phyloP scores from a whole-genome alignment of 2,888 invertebrate species.

The Stramonita haemastoma region DNA sequence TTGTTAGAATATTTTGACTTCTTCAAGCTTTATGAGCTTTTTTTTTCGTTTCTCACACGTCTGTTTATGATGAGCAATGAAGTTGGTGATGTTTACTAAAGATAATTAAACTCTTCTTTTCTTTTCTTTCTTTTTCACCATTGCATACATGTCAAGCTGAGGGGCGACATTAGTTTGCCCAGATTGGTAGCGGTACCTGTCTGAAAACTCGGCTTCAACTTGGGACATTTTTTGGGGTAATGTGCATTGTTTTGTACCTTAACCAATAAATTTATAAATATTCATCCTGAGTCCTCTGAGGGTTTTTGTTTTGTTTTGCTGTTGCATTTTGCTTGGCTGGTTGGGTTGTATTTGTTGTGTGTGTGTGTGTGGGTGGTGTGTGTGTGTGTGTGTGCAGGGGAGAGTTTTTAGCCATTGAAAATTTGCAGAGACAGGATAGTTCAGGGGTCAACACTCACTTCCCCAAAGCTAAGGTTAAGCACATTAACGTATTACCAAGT shows the following conservation, averaged over 20 bases:
- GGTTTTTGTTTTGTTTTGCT: too few relatives aligned
- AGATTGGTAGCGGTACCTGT: constrained; percentile 36
- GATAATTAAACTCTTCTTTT: neutral
- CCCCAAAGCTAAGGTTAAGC: too few relatives aligned
- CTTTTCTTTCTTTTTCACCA: neutral
- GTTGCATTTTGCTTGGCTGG: too few relatives aligned
- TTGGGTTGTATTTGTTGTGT: too few relatives aligned
- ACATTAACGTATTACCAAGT: too few relatives aligned
- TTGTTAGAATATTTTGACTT: constrained; percentile 14
- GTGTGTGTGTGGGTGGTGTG: too few relatives aligned
- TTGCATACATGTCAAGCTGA: constrained; percentile 51
- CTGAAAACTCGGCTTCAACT: constrained; percentile 39
- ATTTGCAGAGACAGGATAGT: too few relatives aligned
- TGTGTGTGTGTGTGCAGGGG: too few relatives aligned
- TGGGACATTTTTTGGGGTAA: neutral
- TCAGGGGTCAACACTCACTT: too few relatives aligned
- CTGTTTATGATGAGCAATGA: neutral
- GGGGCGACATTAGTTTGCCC: constrained; percentile 72
- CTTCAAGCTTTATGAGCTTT: neutral
- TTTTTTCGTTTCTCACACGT: neutral
- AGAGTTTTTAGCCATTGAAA: too few relatives aligned
- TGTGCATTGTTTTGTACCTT: constrained; percentile 34
- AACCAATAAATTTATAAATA: constrained; percentile 31
- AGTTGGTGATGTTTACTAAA: neutral
- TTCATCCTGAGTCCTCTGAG: neutral